Evolutionary conservation across 2,797 vertebrate species (phyloP).

Genomic region (Euphonia xanthogaster): DNA sequence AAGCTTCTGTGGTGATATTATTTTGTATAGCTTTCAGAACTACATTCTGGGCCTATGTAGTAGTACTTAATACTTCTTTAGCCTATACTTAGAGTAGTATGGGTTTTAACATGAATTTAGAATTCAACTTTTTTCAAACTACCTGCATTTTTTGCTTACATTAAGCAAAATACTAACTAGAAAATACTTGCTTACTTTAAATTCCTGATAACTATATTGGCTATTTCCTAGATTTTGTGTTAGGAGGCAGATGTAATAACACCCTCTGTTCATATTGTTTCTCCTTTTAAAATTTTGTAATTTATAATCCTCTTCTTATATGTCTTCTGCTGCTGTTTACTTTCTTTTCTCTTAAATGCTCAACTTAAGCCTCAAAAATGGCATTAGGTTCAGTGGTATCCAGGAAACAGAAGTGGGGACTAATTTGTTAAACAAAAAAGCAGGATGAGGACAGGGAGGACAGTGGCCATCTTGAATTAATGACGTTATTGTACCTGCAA

Average conservation of each 20-base stretch:
- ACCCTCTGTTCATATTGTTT: not conserved
- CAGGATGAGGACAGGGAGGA: not conserved
- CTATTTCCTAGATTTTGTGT: not conserved
- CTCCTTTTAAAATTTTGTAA: not conserved
- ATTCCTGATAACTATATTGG: not conserved
- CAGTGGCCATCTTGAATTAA: not conserved
- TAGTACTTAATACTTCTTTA: not conserved
- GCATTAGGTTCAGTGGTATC: not conserved
- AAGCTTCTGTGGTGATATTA: not conserved
- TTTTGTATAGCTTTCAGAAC: not conserved
- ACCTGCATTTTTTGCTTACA: not conserved
- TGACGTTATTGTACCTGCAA: not conserved
- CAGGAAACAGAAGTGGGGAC: not conserved
- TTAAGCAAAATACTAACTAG: not conserved
- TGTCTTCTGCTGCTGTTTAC: not conserved
- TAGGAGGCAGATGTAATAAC: not conserved
- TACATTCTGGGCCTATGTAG: not conserved
- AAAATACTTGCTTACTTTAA: not conserved
- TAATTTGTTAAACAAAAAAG: not conserved
- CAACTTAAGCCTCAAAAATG: not conserved
- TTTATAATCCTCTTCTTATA: not conserved
- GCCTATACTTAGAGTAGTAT: not conserved
- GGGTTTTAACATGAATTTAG: not conserved
- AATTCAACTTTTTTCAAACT: not conserved
- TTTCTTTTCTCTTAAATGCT: not conserved